A percentile compares a stretch with the other conserved stretches of the same genome.
Conservation (phyloP, 1,140 invertebrate genomes). For the Tetramorium simillimum region DNA sequence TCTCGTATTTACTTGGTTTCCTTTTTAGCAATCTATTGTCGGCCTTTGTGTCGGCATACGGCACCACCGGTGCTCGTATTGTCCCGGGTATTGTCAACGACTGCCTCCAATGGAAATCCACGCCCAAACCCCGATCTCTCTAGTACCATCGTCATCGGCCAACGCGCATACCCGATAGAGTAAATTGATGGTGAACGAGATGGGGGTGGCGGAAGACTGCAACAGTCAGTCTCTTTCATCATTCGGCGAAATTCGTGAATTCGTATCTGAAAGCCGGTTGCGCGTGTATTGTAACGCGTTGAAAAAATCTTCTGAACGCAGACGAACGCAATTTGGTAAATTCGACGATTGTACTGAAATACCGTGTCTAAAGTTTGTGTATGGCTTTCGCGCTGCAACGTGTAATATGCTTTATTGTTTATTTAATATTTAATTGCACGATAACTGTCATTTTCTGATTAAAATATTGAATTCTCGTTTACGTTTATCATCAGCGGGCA, state of each 20-base stretch:
- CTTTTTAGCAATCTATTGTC: constrained; percentile 78
- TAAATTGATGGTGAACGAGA: constrained; percentile 60
- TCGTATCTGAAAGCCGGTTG: constrained; percentile 40
- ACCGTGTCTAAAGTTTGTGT: not conserved
- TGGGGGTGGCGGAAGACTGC: constrained; percentile 45
- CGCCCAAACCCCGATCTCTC: constrained; percentile 53
- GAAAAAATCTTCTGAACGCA: constrained; percentile 31
- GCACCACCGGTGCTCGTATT: constrained; percentile 63
- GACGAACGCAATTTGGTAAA: not conserved
- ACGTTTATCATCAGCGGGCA: not conserved
- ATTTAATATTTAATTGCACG: constrained; percentile 38
- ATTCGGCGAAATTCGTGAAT: constrained; percentile 50
- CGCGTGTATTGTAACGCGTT: not conserved
- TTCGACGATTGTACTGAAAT: not conserved
- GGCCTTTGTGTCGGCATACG: constrained; percentile 72
- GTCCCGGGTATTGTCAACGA: constrained; percentile 70
- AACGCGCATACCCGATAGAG: constrained; percentile 47
- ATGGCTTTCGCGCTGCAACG: not conserved
- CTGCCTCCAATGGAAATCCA: constrained; percentile 63
- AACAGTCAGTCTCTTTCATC: constrained; percentile 55
- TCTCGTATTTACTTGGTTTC: constrained; percentile 79
- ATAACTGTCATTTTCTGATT: constrained; percentile 22
- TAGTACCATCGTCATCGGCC: constrained; percentile 53
- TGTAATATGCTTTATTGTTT: constrained; percentile 34
- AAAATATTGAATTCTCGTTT: constrained; percentile 40